phyloP scores from a whole-genome alignment of 2,797 vertebrate species.

The Pempheris klunzingeri region DNA sequence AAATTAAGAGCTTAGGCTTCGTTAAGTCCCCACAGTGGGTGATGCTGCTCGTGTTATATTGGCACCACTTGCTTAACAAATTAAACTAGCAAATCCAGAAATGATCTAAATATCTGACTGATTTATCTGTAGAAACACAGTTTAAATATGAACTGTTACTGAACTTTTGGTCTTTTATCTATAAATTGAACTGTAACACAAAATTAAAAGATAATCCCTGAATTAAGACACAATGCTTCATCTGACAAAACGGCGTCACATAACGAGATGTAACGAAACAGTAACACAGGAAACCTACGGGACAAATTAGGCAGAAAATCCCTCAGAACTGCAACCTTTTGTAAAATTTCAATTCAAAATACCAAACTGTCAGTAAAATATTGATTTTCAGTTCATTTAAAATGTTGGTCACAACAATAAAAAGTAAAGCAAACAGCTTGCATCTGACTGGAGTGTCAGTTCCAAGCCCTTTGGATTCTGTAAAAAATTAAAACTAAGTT shows the following conservation, averaged over 20 bases:
- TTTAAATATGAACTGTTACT: constrained; percentile 14
- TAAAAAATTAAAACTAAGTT: constrained; percentile 48
- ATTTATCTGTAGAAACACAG: constrained; percentile 7
- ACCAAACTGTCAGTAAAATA: constrained; percentile 21
- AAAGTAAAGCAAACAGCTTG: constrained; percentile 53
- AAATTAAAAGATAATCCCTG: constrained; percentile 56
- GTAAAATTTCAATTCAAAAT: constrained; percentile 27
- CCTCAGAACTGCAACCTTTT: constrained; percentile 20
- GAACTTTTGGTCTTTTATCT: constrained; percentile 8
- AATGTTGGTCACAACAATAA: constrained; percentile 42
- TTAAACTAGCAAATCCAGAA: not conserved
- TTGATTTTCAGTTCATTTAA: constrained; percentile 17
- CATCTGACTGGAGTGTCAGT: constrained; percentile 61
- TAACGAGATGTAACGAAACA: constrained; percentile 4
- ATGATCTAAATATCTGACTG: not conserved
- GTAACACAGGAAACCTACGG: constrained; percentile 30
- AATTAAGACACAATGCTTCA: constrained; percentile 42
- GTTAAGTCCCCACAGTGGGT: not conserved
- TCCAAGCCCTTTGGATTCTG: constrained; percentile 51
- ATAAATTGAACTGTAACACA: constrained; percentile 1
- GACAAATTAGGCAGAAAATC: constrained; percentile 27
- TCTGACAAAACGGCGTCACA: not conserved
- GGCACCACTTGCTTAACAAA: constrained; percentile 33
- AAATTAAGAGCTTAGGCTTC: constrained; percentile 5
- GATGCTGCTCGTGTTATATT: constrained; percentile 20